Evolutionary conservation across 2,113 vertebrate species (phyloP).

Genomic region (Lycaon pictus): DNA sequence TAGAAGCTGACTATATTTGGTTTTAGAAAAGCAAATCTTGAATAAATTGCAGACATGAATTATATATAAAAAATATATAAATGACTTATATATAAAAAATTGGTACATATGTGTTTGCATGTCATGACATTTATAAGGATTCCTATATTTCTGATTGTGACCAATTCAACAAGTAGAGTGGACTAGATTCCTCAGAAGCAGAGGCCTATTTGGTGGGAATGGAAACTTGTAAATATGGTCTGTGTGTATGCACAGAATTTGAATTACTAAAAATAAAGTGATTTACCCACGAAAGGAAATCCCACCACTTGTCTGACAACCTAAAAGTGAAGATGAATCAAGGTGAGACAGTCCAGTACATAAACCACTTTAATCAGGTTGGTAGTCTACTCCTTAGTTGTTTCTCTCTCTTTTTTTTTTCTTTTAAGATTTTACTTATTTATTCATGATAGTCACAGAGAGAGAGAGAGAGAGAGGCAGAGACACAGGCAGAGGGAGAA

Average conservation of each 20-base stretch:
- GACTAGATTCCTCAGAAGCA: neutral
- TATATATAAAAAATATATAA: neutral
- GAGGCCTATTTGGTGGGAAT: neutral
- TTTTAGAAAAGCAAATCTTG: constrained; percentile 42
- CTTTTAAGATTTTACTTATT: too few relatives aligned
- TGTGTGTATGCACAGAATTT: constrained; percentile 13
- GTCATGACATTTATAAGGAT: neutral
- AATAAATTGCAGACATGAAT: neutral
- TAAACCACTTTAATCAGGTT: neutral
- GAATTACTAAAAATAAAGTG: neutral
- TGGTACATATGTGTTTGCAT: neutral
- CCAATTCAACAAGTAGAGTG: neutral
- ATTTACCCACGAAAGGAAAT: neutral
- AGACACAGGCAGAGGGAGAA: too few relatives aligned
- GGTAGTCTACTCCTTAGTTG: neutral
- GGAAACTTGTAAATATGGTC: neutral
- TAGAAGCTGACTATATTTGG: neutral
- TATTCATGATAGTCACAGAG: too few relatives aligned
- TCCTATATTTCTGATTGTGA: neutral
- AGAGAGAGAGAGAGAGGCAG: too few relatives aligned
- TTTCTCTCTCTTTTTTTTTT: too few relatives aligned
- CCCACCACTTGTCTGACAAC: neutral
- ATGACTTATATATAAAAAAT: neutral
- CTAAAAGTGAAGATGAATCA: neutral
- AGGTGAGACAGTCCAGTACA: neutral